These are phyloP conservation scores for Spodoptera littoralis DNA, from an alignment of 2,888 invertebrate genomes.

Conservation along the genomic window DNA sequence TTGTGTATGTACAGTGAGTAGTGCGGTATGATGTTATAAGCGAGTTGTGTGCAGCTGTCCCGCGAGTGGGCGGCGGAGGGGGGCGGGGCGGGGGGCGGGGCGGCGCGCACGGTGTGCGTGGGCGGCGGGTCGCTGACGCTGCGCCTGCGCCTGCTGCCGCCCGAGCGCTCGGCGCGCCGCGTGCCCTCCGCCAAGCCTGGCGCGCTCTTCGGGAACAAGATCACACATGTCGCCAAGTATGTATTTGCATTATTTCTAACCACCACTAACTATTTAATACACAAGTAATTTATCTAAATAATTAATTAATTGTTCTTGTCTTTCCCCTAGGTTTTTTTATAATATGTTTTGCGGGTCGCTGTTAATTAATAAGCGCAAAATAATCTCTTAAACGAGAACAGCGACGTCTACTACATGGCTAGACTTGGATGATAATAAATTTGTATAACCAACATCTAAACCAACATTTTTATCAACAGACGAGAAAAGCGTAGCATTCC, in stretches of 20 bases:
- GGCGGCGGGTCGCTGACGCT: constrained; percentile 92
- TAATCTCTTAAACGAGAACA: too few relatives aligned
- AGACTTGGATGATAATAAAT: too few relatives aligned
- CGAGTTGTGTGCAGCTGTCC: constrained; percentile 89
- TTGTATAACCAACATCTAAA: too few relatives aligned
- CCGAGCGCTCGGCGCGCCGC: constrained; percentile 94
- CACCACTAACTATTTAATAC: too few relatives aligned
- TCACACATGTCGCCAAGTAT: constrained; percentile 96
- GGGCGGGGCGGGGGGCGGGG: constrained; percentile 71
- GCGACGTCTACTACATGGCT: too few relatives aligned
- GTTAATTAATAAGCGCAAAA: too few relatives aligned
- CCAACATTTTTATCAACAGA: constrained; percentile 73
- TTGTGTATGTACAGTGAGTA: too few relatives aligned
- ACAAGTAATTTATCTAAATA: too few relatives aligned
- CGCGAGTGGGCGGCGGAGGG: constrained; percentile 92
- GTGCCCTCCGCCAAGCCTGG: constrained; percentile 96
- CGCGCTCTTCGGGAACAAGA: constrained; percentile 97
- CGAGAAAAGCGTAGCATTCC: constrained; percentile 95
- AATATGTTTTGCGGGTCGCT: too few relatives aligned
- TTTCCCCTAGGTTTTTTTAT: too few relatives aligned
- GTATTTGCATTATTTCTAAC: constrained; percentile 56
- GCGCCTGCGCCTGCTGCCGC: constrained; percentile 94
- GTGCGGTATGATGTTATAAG: too few relatives aligned
- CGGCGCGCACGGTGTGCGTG: constrained; percentile 91
- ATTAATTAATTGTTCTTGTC: too few relatives aligned